Percentiles rank a stretch among this genome's conserved stretches.
phyloP scores from a whole-genome alignment of 2,113 vertebrate species.

The Benitochromis conjunctus region DNA sequence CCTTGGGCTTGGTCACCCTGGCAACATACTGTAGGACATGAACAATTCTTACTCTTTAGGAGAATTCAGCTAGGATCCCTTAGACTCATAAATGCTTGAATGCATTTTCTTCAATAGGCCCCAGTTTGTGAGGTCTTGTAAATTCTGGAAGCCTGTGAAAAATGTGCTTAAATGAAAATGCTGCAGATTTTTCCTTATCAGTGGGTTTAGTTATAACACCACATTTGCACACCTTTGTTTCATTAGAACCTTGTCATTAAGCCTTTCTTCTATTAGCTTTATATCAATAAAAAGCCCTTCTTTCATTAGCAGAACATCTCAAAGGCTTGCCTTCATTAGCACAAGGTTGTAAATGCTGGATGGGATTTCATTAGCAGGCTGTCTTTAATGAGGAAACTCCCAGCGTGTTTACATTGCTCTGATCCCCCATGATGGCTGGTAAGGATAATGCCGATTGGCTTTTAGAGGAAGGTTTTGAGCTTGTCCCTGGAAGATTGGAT shows the following conservation, averaged over 20 bases:
- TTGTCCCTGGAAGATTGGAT: slow-evolving; percentile 29
- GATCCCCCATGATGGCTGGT: slow-evolving; percentile 26
- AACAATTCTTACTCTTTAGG: slow-evolving; percentile 29
- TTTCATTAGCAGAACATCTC: slow-evolving; percentile 50
- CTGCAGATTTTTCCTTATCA: background rate
- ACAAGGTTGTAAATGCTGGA: slow-evolving; percentile 42
- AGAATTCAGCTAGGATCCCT: slow-evolving; percentile 18
- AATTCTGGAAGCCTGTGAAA: background rate
- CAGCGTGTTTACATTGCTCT: slow-evolving; percentile 47
- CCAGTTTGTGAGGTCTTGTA: slow-evolving; percentile 28
- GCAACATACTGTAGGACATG: slow-evolving; percentile 29
- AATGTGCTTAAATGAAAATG: background rate
- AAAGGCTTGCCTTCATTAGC: slow-evolving; percentile 58
- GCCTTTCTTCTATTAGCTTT: slow-evolving; percentile 40
- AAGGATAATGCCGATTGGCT: slow-evolving; percentile 50
- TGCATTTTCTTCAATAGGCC: slow-evolving; percentile 37
- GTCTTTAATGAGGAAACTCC: slow-evolving; percentile 62
- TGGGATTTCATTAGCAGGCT: slow-evolving; percentile 51
- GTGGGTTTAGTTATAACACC: background rate
- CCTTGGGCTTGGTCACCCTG: slow-evolving; percentile 63
- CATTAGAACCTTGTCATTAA: slow-evolving; percentile 60
- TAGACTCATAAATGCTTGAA: slow-evolving; percentile 35
- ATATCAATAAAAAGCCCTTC: slow-evolving; percentile 25
- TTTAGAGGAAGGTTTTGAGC: background rate
- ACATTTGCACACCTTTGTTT: slow-evolving; percentile 48